Evolutionary conservation across 2,113 vertebrate genomes (phyloP).

Genomic region (Aldabrachelys gigantea): DNA sequence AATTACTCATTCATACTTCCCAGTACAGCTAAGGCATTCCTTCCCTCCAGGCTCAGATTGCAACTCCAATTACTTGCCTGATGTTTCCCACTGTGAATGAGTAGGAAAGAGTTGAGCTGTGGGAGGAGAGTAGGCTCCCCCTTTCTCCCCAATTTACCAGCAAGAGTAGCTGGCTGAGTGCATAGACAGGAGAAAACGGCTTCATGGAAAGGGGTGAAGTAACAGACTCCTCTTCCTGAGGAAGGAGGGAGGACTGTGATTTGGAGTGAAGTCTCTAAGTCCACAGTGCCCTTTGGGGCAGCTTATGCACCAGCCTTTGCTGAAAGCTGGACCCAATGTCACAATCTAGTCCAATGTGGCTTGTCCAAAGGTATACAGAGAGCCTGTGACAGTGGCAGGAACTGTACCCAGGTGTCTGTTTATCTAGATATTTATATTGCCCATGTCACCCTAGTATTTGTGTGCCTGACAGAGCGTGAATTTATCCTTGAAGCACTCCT

Average conservation of each 20-base stretch:
- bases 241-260: neutral
- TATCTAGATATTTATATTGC: neutral
- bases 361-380: neutral
- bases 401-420: neutral
- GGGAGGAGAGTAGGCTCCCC: neutral
- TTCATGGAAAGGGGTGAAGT: neutral
- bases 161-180: neutral
- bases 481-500: neutral
- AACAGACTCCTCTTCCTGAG: neutral
- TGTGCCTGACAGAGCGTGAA: neutral
- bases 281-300: neutral
- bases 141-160: neutral
- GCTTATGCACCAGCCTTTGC: neutral
- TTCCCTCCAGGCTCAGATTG: neutral
- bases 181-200: neutral
- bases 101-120: neutral
- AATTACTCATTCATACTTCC: neutral
- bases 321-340: neutral
- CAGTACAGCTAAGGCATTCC: neutral
- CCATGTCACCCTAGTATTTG: neutral
- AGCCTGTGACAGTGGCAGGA: neutral
- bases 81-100: neutral
- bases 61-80: neutral
- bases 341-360: neutral
- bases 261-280: neutral